Evolutionary conservation across 2,797 vertebrate genomes (phyloP).

Genomic region (Schizopygopsis malacanthus): DNA sequence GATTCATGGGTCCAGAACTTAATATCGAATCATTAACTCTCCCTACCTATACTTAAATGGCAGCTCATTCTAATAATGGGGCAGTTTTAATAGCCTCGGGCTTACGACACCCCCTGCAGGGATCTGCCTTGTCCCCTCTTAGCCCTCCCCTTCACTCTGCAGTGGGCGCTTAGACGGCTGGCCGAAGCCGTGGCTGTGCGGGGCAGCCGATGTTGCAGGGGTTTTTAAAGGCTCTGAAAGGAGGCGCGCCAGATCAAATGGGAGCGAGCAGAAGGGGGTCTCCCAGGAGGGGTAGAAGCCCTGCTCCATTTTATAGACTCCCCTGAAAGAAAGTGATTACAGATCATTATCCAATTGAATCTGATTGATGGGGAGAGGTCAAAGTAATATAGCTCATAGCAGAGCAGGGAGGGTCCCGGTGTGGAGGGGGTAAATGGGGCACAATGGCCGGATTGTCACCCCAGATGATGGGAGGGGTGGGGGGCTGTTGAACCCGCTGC

Average conservation of each 20-base stretch:
- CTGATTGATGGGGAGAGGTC: constrained; percentile 99
- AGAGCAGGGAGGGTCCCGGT: constrained; percentile 57
- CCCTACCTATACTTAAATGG: constrained; percentile 76
- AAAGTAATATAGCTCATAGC: constrained; percentile 98
- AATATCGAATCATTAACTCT: constrained; percentile 67
- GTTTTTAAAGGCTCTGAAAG: constrained; percentile 89
- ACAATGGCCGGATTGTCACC: constrained; percentile 95
- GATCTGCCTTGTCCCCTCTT: constrained; percentile 84
- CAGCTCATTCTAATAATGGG: constrained; percentile 90
- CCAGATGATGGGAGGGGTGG: constrained; percentile 71
- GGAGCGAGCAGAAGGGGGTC: constrained; percentile 96
- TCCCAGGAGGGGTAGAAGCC: constrained; percentile 92
- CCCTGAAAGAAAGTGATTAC: constrained; percentile 99
- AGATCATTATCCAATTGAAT: constrained; percentile 99
- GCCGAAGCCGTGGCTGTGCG: constrained; percentile 28
- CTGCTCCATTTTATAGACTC: constrained; percentile 98
- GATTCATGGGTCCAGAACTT: constrained; percentile 32
- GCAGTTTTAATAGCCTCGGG: constrained; percentile 90
- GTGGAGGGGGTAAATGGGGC: constrained; percentile 71
- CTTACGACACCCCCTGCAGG: constrained; percentile 77
- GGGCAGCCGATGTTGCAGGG: constrained; percentile 73
- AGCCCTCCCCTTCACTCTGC: constrained; percentile 75
- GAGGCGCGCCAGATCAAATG: constrained; percentile 88
- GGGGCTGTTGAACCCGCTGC: constrained; percentile 65
- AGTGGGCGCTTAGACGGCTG: constrained; percentile 59